These are phyloP conservation scores for Spodoptera litura DNA, from an alignment of 1,140 invertebrate genomes.

Conservation along the genomic window DNA sequence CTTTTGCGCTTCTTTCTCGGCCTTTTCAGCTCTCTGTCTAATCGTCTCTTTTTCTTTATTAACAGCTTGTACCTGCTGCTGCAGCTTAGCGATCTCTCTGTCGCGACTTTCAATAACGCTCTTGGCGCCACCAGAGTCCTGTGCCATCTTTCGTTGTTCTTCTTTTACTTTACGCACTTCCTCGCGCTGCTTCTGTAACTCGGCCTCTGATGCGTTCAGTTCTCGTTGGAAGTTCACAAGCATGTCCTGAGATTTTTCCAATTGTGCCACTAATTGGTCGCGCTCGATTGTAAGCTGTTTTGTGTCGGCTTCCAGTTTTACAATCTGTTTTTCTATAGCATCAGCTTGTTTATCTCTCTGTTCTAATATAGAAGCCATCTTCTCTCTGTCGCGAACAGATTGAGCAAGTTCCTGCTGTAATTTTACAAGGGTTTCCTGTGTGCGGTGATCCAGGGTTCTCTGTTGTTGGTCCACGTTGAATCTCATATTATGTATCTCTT, in stretches of 20 bases:
- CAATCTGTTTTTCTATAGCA: conserved; percentile 93
- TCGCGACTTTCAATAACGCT: conserved; percentile 90
- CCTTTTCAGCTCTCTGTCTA: conserved; percentile 89
- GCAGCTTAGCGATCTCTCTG: conserved; percentile 90
- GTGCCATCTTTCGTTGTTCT: conserved; percentile 89
- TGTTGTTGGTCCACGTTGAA: conserved; percentile 90
- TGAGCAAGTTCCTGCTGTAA: conserved; percentile 91
- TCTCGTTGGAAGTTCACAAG: conserved; percentile 97
- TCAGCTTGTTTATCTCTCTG: conserved; percentile 92
- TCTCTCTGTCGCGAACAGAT: conserved; percentile 90
- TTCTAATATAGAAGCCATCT: conserved; percentile 90
- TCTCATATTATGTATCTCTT: conserved; percentile 89
- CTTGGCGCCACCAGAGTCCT: conserved; percentile 90
- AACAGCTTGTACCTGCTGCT: conserved; percentile 90
- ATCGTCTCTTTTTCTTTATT: conserved; percentile 89
- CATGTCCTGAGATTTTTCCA: conserved; percentile 97
- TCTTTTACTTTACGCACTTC: conserved; percentile 92
- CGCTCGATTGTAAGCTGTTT: conserved; percentile 94
- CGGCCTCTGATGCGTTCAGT: conserved; percentile 92
- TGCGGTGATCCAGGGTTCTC: conserved; percentile 87
- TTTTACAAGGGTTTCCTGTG: conserved; percentile 89
- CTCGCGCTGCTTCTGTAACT: conserved; percentile 92
- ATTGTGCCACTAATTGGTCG: conserved; percentile 94
- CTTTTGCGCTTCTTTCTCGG: conserved; percentile 89
- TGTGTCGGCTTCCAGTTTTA: conserved; percentile 93